Percentiles rank a stretch among this genome's conserved stretches.
Conservation (phyloP, 92 coral and sea anemone genomes). For the Bergia puertoricense region DNA sequence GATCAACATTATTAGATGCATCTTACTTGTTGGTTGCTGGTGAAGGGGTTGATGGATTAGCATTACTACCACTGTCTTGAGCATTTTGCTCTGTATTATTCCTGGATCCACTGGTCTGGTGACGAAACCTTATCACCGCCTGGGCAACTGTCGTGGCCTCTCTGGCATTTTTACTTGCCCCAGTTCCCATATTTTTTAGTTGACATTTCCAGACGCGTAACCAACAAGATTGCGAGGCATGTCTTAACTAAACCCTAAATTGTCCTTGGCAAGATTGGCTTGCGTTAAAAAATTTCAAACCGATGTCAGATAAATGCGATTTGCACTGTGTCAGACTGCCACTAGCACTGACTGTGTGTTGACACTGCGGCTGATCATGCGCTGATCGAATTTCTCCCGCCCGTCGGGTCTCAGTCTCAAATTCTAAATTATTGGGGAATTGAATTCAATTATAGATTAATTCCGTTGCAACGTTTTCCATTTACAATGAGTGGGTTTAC, state of each 20-base stretch:
- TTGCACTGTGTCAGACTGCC: too few species aligned
- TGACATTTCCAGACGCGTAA: not conserved
- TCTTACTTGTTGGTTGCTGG: conserved; percentile 5
- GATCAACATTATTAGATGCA: too few species aligned
- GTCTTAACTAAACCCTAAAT: not conserved
- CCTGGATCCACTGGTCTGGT: not conserved
- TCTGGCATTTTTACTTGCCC: not conserved
- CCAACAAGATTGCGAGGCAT: not conserved
- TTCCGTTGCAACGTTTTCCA: too few species aligned
- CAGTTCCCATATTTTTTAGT: conserved; percentile 6
- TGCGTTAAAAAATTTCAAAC: too few species aligned
- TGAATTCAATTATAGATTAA: too few species aligned
- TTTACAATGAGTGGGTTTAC: not conserved
- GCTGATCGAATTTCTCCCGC: too few species aligned
- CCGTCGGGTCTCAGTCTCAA: too few species aligned
- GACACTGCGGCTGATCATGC: too few species aligned
- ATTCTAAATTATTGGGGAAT: too few species aligned
- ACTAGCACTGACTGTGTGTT: too few species aligned
- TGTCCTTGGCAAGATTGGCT: too few species aligned
- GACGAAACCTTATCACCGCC: conserved; percentile 18
- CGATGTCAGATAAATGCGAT: too few species aligned
- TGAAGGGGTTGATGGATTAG: not conserved
- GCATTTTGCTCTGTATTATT: not conserved
- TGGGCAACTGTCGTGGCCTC: not conserved
- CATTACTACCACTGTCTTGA: not conserved